A percentile compares a stretch with the other conserved stretches of the same genome.
These are phyloP conservation scores for Pedetes capensis DNA, from an alignment of 2,113 vertebrate genomes.

Conservation along the genomic window DNA sequence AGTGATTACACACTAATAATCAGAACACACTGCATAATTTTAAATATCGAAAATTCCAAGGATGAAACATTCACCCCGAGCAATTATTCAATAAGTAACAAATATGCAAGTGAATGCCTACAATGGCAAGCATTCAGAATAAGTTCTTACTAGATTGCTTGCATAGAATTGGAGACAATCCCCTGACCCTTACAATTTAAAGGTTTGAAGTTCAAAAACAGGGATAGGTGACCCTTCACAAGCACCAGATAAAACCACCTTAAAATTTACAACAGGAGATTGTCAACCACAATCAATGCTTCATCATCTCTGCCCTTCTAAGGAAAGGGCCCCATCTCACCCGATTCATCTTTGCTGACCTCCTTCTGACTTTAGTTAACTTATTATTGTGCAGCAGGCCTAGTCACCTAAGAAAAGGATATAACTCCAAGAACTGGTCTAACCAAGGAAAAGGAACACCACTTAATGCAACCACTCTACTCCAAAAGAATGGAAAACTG, in stretches of 20 bases:
- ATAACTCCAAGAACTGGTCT: constrained; percentile 70
- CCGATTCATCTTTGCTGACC: constrained; percentile 78
- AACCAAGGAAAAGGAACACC: constrained; percentile 71
- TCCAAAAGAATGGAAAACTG: neutral
- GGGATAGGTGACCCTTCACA: constrained; percentile 28
- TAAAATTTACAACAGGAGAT: constrained; percentile 22
- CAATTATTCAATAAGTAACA: constrained; percentile 41
- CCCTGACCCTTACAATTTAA: constrained; percentile 29
- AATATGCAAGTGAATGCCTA: neutral
- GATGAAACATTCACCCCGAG: constrained; percentile 1
- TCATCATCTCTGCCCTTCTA: constrained; percentile 63
- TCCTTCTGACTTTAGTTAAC: constrained; percentile 76
- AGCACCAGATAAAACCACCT: constrained; percentile 23
- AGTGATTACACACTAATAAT: constrained; percentile 11
- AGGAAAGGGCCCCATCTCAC: constrained; percentile 70
- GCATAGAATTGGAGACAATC: constrained; percentile 9
- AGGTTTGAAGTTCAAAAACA: constrained; percentile 43
- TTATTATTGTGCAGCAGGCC: constrained; percentile 81
- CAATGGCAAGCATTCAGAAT: constrained; percentile 10
- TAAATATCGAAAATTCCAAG: constrained; percentile 35
- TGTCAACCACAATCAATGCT: constrained; percentile 23
- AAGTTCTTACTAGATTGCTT: constrained; percentile 3
- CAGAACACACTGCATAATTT: constrained; percentile 23
- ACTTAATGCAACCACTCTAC: constrained; percentile 40
- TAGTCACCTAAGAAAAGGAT: constrained; percentile 75